These are phyloP conservation scores for Leptopilina clavipes DNA, from an alignment of 1,140 invertebrate genomes.

Conservation along the genomic window DNA sequence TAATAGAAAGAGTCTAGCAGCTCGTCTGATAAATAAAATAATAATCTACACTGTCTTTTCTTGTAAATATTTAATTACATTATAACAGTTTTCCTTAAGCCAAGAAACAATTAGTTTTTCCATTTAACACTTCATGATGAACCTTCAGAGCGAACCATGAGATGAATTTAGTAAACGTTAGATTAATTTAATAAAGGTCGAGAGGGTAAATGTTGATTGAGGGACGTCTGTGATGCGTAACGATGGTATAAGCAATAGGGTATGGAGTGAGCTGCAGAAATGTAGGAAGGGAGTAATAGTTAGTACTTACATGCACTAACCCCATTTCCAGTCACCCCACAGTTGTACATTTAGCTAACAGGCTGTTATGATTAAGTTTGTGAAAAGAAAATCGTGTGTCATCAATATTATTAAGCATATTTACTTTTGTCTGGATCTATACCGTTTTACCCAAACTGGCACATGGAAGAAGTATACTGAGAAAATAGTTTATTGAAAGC, in stretches of 20 bases:
- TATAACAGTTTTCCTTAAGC: neutral
- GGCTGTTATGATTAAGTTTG: constrained; percentile 72
- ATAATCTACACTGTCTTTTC: no score
- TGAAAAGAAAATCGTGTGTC: constrained; percentile 52
- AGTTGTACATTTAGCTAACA: constrained; percentile 69
- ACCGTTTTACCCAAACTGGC: neutral
- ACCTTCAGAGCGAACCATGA: constrained; percentile 49
- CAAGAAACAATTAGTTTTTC: constrained; percentile 3
- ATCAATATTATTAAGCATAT: constrained; percentile 43
- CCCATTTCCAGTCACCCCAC: constrained; percentile 60
- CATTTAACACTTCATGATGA: constrained; percentile 57
- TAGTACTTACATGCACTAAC: constrained; percentile 61
- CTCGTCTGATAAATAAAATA: no score
- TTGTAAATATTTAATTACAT: no score
- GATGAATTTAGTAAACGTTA: constrained; percentile 73
- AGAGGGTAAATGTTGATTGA: constrained; percentile 55
- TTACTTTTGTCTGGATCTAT: neutral
- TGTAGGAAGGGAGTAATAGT: constrained; percentile 61
- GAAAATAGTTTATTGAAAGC: no score
- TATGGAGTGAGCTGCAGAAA: constrained; percentile 29
- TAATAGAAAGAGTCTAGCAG: no score
- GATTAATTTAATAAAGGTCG: constrained; percentile 71
- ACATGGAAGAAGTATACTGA: neutral
- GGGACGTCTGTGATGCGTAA: constrained; percentile 59
- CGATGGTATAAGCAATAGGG: constrained; percentile 50